Percentiles rank a stretch among this genome's conserved stretches.
Evolutionary conservation across 2,888 invertebrate species (phyloP).

Genomic region (Osedax frankpressi): DNA sequence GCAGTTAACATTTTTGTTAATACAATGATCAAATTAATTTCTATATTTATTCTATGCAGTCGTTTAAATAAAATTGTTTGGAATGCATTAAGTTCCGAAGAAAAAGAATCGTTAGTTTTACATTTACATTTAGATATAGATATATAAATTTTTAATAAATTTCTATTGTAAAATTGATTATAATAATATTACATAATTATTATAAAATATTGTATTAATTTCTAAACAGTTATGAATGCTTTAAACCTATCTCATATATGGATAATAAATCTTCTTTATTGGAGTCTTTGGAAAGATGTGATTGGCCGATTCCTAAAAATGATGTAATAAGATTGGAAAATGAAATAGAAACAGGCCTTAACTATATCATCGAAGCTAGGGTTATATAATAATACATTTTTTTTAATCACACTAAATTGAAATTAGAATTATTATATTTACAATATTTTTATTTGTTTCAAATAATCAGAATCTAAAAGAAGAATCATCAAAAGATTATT

Average conservation of each 20-base stretch:
- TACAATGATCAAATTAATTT: not conserved
- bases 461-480: too few relatives aligned
- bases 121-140: not conserved
- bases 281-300: constrained; percentile 32
- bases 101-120: constrained; percentile 32
- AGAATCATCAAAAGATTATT: too few relatives aligned
- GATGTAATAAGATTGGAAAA: constrained; percentile 37
- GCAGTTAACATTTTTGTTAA: not conserved
- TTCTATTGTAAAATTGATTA: too few relatives aligned
- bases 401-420: too few relatives aligned
- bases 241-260: constrained; percentile 32
- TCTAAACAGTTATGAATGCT: constrained; percentile 31
- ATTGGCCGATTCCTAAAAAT: constrained; percentile 35
- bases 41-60: constrained; percentile 29
- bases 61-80: constrained; percentile 36
- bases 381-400: too few relatives aligned
- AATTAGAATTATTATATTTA: too few relatives aligned
- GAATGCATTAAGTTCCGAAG: constrained; percentile 34
- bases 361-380: constrained; percentile 36
- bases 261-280: constrained; percentile 33
- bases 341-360: constrained; percentile 36
- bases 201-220: too few relatives aligned
- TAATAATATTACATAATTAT: too few relatives aligned
- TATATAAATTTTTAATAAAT: not conserved
- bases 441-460: too few relatives aligned